Evolutionary conservation across 1,140 invertebrate genomes (phyloP).

Genomic region (Diplogasteroides magnus): DNA sequence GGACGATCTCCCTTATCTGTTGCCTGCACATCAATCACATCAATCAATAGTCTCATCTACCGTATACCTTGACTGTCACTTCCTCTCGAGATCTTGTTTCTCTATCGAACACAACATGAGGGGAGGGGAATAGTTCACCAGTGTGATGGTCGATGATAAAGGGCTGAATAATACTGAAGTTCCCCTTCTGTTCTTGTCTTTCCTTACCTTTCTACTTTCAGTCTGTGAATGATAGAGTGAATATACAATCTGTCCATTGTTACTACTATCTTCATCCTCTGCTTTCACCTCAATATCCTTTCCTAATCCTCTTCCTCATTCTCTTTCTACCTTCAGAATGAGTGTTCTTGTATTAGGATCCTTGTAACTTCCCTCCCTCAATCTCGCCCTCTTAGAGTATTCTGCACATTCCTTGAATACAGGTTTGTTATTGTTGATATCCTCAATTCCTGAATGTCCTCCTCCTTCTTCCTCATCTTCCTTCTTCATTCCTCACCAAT

Average conservation of each 20-base stretch:
- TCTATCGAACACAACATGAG: slow-evolving; percentile 49
- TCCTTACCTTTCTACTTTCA: slow-evolving; percentile 47
- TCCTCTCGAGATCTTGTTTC: slow-evolving; percentile 43
- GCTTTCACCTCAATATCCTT: slow-evolving; percentile 34
- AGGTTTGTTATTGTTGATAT: slow-evolving; percentile 51
- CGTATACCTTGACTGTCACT: slow-evolving; percentile 45
- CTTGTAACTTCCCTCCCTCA: slow-evolving; percentile 44
- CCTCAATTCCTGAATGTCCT: slow-evolving; percentile 26
- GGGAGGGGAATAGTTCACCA: slow-evolving; percentile 44
- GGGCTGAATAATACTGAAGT: no score
- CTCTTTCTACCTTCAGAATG: neutral
- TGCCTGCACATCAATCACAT: slow-evolving; percentile 22
- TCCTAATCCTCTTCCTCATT: slow-evolving; percentile 2
- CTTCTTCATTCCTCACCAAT: slow-evolving; percentile 16
- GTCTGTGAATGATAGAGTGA: slow-evolving; percentile 46
- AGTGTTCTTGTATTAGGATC: slow-evolving; percentile 16
- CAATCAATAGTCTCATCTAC: neutral
- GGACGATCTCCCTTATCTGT: slow-evolving; percentile 51
- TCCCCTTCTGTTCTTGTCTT: no score
- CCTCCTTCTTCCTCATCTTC: neutral
- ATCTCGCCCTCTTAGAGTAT: slow-evolving; percentile 36
- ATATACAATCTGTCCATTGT: slow-evolving; percentile 49
- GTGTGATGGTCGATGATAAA: slow-evolving; percentile 47
- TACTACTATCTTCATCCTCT: slow-evolving; percentile 42
- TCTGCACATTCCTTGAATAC: slow-evolving; percentile 38